Evolutionary conservation across 2,888 invertebrate species (phyloP), one percentile per base, ranked within the genome.

Genomic region (Balanococcus diminutus): DNA sequence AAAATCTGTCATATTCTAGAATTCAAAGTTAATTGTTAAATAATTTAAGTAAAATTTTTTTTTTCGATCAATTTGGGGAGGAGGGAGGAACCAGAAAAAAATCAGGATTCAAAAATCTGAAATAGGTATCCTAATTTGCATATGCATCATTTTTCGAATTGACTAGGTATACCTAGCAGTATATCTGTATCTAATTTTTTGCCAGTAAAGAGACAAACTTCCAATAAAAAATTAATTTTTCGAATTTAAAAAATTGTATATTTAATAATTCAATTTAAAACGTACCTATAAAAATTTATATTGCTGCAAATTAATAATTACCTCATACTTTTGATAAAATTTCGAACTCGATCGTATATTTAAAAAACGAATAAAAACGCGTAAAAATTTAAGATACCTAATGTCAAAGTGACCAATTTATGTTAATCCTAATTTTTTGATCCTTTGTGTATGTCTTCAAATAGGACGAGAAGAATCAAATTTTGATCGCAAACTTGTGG

Each of bases 391-490:
- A 28, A 67, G 11, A 67, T 67, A n/a, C n/a, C n/a, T n/a, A 67
- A 67, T 67, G 22, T 28, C 61, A 67, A 67, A 28, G 32, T 8
- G 75, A 75, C n/a, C 75, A 75, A 75, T 75, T 75, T 32, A 75
- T 32, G n/a, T 25, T 32, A 67, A 32, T 75, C 75, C 75, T 31
- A 75, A 75, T 75, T 8, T 28, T 75, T n/a, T 75, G 25, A 75
- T 75, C 75, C n/a, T 75, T 32, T 75, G 75, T 92, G 92, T 92
- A 92, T 92, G 93, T 92, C 86, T 88, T 90, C 92, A 92, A 93
- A 94, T 87, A 96, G 96, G 96, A 96, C 94, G 96, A 96, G 94
- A 96, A 96, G 94, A 96, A 96, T 93, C 96, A 96, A 94, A 95
- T 96, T 93, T 94, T 96, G 93, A 95, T 96, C 92, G 94, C 96